Evolutionary conservation across 1,140 invertebrate species (phyloP), one percentile per base, ranked within the genome.

Genomic region (Micrasema longulum): DNA sequence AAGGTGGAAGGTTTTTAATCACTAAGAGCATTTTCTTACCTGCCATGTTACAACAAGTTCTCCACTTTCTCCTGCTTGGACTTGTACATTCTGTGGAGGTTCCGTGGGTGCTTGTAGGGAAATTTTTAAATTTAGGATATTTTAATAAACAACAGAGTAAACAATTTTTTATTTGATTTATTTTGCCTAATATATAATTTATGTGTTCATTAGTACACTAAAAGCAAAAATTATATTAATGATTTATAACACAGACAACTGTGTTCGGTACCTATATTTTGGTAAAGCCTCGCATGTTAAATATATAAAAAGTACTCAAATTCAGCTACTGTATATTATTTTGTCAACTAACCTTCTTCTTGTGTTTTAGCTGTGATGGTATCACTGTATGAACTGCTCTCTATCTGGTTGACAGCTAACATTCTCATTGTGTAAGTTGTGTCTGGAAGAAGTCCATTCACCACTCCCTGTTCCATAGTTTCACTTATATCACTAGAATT

Each of bases 361-460:
- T 91, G 87, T 26, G 93, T 94, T 76, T 88, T 89, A 4, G 91
- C 88, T 11, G 87, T 86, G 9, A 91, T 87, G 1, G 87, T 80
- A 26, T 89, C 86, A 20, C 92, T 93, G 9, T 91, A 90, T 18
- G 87, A 80, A 55, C 93, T 92, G 11, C 87, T 83, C 67, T 93
- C 92, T 47, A 94, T 89, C 69, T 89, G 87, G 79, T 94, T 94
- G 62, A 92, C 88, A 7, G 92, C 92, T 72, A 91, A 84, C 72
- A 95, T 89, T 26, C 95, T 85, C 71, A 96, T 89, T 55, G 91
- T 87, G 75, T 96, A 97, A 2, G 88, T 88, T 0, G 91, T 92
- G 0, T 93, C 91, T 1, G 95, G 94, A 71, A 90, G 88, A 14
- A 96, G 82, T 0, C 87, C 86, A 6, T 83, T 80, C 77, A 88